These are phyloP conservation scores for Microhierax caerulescens DNA, from an alignment of 2,797 vertebrate species.

Conservation along the genomic window DNA sequence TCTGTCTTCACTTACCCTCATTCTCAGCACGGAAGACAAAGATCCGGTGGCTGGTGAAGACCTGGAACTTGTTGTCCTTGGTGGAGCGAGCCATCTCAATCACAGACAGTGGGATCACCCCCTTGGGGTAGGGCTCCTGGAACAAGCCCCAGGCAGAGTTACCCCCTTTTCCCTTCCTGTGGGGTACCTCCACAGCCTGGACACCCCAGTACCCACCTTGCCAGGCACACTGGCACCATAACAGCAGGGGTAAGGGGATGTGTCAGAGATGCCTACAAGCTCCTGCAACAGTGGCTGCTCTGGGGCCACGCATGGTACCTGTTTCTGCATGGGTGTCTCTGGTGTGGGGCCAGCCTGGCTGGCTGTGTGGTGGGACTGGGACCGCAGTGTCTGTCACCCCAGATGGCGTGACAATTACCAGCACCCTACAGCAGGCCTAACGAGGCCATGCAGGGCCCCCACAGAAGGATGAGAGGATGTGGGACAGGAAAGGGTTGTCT, in stretches of 20 bases:
- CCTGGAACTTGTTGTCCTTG: conserved; percentile 96
- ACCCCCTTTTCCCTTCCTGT: background rate
- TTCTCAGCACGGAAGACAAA: conserved; percentile 93
- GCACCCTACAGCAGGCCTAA: background rate
- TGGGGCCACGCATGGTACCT: too few relatives aligned
- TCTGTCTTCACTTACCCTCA: conserved; percentile 83
- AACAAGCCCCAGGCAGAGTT: background rate
- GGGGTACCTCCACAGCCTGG: background rate
- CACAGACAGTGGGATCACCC: conserved; percentile 89
- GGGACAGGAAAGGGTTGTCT: background rate
- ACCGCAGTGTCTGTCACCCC: background rate
- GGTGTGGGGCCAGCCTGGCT: background rate
- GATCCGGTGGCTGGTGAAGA: conserved; percentile 90
- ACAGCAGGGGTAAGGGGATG: background rate
- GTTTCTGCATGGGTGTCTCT: background rate
- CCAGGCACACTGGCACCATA: fast-evolving
- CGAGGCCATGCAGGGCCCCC: background rate
- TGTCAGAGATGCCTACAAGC: background rate
- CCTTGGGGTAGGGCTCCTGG: conserved; percentile 94
- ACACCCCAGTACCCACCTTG: background rate
- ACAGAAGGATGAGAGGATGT: background rate
- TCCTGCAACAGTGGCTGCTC: background rate
- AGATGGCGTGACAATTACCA: background rate
- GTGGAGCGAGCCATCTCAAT: conserved; percentile 89
- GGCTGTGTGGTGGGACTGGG: background rate